Base-by-base conservation (phyloP, 1,140 invertebrate genomes). In the Apis dorsata region DNA sequence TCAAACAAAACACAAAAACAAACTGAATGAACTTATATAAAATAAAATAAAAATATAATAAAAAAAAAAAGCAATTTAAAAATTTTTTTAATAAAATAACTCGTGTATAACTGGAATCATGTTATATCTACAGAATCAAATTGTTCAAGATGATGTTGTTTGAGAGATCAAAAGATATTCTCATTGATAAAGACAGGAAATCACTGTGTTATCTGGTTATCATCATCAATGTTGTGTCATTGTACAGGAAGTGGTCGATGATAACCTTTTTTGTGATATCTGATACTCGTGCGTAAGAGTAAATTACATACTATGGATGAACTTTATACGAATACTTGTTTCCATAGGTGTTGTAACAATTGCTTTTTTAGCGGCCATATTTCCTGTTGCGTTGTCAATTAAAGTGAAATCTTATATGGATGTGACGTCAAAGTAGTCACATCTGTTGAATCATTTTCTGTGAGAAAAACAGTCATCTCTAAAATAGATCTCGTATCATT, bases 231-330 rank as follows among this genome's bases (percentile, higher is more conserved):
- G 2, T 5, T 28, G 21, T 63, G 24, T 74, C 51, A n/a, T 73
- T 28, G 17, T n/a, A 51, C 66, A 53, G 83, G 83, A 81, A 81
- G 57, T 51, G 2, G 53, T 59, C n/a, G 66, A 51, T 81, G 55
- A 69, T 81, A 12, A 10, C 28, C 57, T 73, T 34, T 81, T 69
- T 49, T 28, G 21, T 28, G 83, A 75, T 84, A 84, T 74, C 24
- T 13, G 70, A 84, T 69, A 84, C 70, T 4, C 78, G 77, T 84
- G 82, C 12, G 62, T 62, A 57, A 15, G 5, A 19, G 17, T n/a
- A 7, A 24, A 69, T 60, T 75, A 49, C 24, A 19, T 69, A 17
- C n/a, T 51, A 8, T 9, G 44, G 49, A 12, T 21, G 55, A 63
- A 57, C 55, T 73, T 53, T 12, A 0, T 24, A 44, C 49, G 44